Conservation (phyloP, 2,797 vertebrate genomes). For the Coregonus sp. region DNA sequence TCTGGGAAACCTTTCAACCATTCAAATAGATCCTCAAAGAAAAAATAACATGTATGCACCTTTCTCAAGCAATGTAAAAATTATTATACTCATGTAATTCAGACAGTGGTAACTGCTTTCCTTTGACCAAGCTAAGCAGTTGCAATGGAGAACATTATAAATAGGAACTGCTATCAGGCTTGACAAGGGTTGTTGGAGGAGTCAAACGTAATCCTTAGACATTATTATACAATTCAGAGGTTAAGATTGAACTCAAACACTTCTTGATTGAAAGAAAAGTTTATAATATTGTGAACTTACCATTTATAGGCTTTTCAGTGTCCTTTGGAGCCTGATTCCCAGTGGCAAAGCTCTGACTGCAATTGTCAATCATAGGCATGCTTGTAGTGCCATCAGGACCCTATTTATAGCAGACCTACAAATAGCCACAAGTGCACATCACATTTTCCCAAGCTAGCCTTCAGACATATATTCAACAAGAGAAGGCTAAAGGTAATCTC, state of each 20-base stretch:
- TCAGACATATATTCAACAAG: constrained; percentile 51
- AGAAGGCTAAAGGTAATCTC: constrained; percentile 29
- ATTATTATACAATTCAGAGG: constrained; percentile 17
- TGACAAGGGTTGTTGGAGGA: constrained; percentile 50
- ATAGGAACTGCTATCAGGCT: constrained; percentile 70
- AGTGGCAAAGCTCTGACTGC: constrained; percentile 64
- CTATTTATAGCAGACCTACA: constrained; percentile 85
- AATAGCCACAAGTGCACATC: constrained; percentile 82
- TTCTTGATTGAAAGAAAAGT: constrained; percentile 27
- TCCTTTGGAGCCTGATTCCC: constrained; percentile 67
- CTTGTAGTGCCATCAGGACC: constrained; percentile 77
- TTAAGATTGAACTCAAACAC: constrained; percentile 21
- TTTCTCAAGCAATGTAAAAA: constrained; percentile 9
- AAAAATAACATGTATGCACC: neutral
- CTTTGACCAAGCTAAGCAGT: constrained; percentile 62
- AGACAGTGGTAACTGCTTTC: constrained; percentile 46
- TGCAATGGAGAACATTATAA: constrained; percentile 69
- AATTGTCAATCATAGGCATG: constrained; percentile 80
- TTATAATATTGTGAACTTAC: constrained; percentile 63
- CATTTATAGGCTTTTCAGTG: constrained; percentile 68
- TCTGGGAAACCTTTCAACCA: neutral
- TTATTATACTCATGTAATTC: constrained; percentile 34
- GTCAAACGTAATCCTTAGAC: constrained; percentile 46
- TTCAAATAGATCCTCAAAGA: neutral
- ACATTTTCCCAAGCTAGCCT: constrained; percentile 77